phyloP scores from a whole-genome alignment of 2,888 invertebrate species.

The Nomada ferruginata region DNA sequence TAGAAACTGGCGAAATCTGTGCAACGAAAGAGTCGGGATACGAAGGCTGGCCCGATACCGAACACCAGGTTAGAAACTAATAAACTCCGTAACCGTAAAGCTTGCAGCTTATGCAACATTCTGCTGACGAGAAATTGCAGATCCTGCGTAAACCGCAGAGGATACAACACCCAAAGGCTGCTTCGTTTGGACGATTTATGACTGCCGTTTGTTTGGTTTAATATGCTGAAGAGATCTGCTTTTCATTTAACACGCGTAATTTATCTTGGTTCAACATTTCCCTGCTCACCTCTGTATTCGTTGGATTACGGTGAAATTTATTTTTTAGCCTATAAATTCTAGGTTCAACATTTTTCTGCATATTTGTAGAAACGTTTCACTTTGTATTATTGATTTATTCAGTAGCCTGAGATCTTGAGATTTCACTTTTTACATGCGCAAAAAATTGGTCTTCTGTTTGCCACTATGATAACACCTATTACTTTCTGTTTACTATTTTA shows the following conservation, averaged over 20 bases:
- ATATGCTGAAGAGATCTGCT: neutral
- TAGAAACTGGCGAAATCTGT: conserved; percentile 2
- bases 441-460: no score
- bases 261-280: neutral
- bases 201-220: neutral
- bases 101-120: conserved; percentile 27
- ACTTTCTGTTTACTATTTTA: no score
- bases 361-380: no score
- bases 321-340: no score
- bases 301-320: neutral
- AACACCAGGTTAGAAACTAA: conserved; percentile 40
- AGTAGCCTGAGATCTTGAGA: no score
- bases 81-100: conserved; percentile 38
- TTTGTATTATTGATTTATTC: no score
- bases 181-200: conserved; percentile 14
- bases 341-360: no score
- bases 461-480: no score
- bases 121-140: conserved; percentile 21
- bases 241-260: conserved; percentile 3
- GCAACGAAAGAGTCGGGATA: conserved; percentile 12
- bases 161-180: conserved; percentile 8
- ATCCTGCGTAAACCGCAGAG: conserved; percentile 29
- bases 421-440: no score
- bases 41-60: conserved; percentile 4
- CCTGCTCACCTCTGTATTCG: no score